These are phyloP conservation scores for Hyphantria cunea DNA, from an alignment of 1,140 invertebrate genomes.

Conservation along the genomic window DNA sequence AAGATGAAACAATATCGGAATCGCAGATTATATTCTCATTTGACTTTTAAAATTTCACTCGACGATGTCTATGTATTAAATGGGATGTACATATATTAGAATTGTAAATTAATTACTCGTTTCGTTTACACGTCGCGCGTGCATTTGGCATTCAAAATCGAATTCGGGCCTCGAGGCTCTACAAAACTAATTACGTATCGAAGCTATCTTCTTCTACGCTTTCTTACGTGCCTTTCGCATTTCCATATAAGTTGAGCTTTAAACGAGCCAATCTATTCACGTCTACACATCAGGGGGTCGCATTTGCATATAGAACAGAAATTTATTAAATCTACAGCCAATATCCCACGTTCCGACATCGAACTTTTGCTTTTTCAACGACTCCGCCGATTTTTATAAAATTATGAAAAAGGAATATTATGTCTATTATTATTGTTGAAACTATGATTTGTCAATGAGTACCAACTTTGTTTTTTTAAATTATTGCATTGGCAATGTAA, in stretches of 20 bases:
- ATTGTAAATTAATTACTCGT: conserved; percentile 65
- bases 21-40: conserved; percentile 41
- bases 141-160: conserved; percentile 61
- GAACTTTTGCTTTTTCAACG: conserved; percentile 74
- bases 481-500: too few species aligned
- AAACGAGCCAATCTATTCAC: conserved; percentile 81
- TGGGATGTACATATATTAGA: conserved; percentile 53
- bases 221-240: conserved; percentile 80
- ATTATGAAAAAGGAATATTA: too few species aligned
- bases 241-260: conserved; percentile 81
- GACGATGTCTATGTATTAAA: conserved; percentile 37
- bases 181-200: conserved; percentile 80
- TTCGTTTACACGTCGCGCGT: conserved; percentile 36
- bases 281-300: conserved; percentile 80
- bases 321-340: conserved; percentile 81
- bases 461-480: too few species aligned
- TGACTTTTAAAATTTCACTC: conserved; percentile 43
- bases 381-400: conserved; percentile 67
- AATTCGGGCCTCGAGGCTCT: conserved; percentile 60
- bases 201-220: conserved; percentile 74
- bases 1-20: conserved; percentile 36
- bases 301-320: conserved; percentile 81
- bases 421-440: too few species aligned
- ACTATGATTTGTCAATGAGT: too few species aligned
- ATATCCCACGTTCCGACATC: conserved; percentile 78